Evolutionary conservation across 2,113 vertebrate genomes (phyloP), one percentile per base, ranked within the genome.

Genomic region (Podiceps cristatus): DNA sequence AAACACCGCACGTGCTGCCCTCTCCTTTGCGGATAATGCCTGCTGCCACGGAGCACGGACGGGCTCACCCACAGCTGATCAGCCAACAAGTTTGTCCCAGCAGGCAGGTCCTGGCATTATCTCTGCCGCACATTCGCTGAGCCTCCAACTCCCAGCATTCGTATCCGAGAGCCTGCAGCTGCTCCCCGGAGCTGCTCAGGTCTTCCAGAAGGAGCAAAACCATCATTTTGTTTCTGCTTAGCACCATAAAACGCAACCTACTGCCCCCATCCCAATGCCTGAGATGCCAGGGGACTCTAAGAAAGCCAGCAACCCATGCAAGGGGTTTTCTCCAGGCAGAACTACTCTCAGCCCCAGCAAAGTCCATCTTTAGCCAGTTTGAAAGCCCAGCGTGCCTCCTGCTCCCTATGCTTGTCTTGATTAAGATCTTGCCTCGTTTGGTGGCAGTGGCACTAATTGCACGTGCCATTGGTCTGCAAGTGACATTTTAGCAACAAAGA

Each of bases 41-140:
- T 8, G 53, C 63, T 8, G 75, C 47, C 42, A 18, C 12, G 0
- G 49, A 37, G n/a, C 73, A 58, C 52, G 2, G 44, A 25, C 0
- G 5, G 58, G 4, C 53, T 47, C 28, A 4, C 5, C 35, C 10
- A 2, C 68, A 67, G 63, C 96, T 84, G 55, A 44, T 17, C 79
- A 29, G 84, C 58, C 24, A 1, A 15, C 14, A 19, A 5, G 10
- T 1, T 64, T 31, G 56, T 59, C 35, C 60, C 49, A 64, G 60
- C 19, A 27, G 50, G 24, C 56, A 67, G 52, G 40, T 29, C 42
- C 63, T 1, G 0, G 19, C 2, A 28, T 62, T 49, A 42, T 10
- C 55, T 50, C 53, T 13, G 7, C 14, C 3, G 0, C 1, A 0
- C 0, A 1, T 37, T 10, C 2, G 0, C 67, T 8, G 27, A 69